phyloP scores from a whole-genome alignment of 35 echinoderm and acorn worm genomes.

The Ophiothrix spiculata region DNA sequence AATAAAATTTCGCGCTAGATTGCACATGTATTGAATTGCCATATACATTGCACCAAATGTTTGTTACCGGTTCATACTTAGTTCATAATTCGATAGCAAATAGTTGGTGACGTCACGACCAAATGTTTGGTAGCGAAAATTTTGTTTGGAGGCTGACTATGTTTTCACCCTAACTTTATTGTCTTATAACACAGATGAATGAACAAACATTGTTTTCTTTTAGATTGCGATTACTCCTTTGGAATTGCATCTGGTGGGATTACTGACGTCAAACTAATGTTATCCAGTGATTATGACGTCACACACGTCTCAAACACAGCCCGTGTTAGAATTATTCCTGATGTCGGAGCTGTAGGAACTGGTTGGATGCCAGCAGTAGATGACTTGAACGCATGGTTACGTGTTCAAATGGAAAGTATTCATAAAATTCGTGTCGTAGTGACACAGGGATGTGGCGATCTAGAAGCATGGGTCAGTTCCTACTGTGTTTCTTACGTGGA shows the following conservation, averaged over 20 bases:
- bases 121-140: no score
- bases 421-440: background rate
- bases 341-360: background rate
- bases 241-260: background rate
- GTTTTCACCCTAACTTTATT: no score
- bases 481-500: background rate
- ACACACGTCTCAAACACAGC: background rate
- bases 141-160: no score
- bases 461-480: background rate
- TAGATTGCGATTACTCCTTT: constrained; percentile 2
- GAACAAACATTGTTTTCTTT: background rate
- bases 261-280: background rate
- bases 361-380: background rate
- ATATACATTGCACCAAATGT: no score
- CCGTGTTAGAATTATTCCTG: background rate
- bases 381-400: background rate
- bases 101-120: no score
- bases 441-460: background rate
- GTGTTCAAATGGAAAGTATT: background rate
- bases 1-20: no score
- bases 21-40: no score
- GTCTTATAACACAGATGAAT: no score
- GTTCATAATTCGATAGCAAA: no score
- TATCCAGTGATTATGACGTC: background rate
- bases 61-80: no score